Evolutionary conservation across 2,113 vertebrate genomes (phyloP).

Genomic region (Caranx melampygus): DNA sequence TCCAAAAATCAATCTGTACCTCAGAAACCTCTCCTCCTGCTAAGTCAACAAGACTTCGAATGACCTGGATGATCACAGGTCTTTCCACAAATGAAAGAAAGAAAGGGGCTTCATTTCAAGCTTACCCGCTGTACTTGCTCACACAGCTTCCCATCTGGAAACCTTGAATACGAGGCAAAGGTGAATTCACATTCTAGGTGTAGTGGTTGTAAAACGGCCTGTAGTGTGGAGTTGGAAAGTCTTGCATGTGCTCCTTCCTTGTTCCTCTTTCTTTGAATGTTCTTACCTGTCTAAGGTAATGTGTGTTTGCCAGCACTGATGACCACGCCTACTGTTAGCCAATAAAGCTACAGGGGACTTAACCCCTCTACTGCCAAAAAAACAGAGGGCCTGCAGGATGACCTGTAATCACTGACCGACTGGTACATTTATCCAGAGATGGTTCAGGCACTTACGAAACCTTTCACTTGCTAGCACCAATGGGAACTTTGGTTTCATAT

Average conservation of each 20-base stretch:
- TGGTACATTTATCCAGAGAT: not conserved
- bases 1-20: constrained; percentile 16
- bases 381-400: not conserved
- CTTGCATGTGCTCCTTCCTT: constrained; percentile 1
- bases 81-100: constrained; percentile 19
- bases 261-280: constrained; percentile 45
- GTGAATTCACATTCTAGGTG: constrained; percentile 80
- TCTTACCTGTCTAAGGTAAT: constrained; percentile 85
- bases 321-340: constrained; percentile 70
- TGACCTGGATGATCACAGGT: constrained; percentile 20
- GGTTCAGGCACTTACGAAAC: not conserved
- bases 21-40: constrained; percentile 4
- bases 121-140: constrained; percentile 94
- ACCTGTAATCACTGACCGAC: constrained; percentile 6
- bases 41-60: constrained; percentile 37
- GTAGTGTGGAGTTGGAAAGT: not conserved
- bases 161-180: constrained; percentile 31
- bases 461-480: not conserved
- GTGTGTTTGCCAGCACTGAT: constrained; percentile 63
- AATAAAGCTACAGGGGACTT: constrained; percentile 69
- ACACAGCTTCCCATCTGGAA: constrained; percentile 93
- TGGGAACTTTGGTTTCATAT: not conserved
- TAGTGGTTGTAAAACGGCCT: not conserved
- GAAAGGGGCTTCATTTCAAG: constrained; percentile 25
- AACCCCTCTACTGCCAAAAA: constrained; percentile 69